phyloP scores from a whole-genome alignment of 2,113 vertebrate genomes.

The Heterocephalus glaber region DNA sequence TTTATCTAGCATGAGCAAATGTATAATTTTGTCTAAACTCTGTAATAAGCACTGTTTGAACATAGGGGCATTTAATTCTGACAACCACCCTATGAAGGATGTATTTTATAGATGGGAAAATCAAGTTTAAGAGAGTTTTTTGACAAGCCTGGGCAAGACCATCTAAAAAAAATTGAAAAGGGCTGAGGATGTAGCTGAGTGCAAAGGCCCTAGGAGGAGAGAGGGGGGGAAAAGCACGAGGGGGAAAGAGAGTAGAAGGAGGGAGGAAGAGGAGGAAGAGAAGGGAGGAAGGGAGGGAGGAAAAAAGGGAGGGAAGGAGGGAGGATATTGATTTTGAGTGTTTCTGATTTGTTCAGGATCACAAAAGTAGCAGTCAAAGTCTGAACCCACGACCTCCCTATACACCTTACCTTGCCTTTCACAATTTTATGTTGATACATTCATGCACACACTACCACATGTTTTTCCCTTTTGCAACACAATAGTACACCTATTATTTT shows the following conservation, averaged over 20 bases:
- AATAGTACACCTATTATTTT: neutral
- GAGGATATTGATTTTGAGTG: neutral
- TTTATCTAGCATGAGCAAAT: neutral
- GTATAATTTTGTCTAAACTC: neutral
- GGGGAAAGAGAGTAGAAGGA: too few relatives aligned
- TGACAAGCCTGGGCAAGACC: too few relatives aligned
- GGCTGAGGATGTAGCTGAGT: too few relatives aligned
- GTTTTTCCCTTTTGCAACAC: neutral
- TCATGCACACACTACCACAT: neutral
- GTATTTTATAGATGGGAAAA: slow-evolving; percentile 34
- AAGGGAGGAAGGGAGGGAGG: too few relatives aligned
- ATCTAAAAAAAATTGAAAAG: too few relatives aligned
- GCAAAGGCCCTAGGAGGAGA: too few relatives aligned
- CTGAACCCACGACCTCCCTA: neutral
- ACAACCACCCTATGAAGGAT: neutral
- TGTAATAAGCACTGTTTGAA: neutral
- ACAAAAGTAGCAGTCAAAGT: neutral
- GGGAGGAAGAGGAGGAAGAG: too few relatives aligned
- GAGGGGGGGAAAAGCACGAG: too few relatives aligned
- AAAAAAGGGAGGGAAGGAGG: too few relatives aligned
- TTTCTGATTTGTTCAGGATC: neutral
- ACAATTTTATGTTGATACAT: slow-evolving; percentile 12
- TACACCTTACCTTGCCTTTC: neutral
- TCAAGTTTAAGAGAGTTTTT: slow-evolving; percentile 31
- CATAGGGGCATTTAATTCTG: neutral